Percentiles rank a stretch among this genome's conserved stretches.
Evolutionary conservation across 2,113 vertebrate species (phyloP).

Genomic region (Piaya cayana): DNA sequence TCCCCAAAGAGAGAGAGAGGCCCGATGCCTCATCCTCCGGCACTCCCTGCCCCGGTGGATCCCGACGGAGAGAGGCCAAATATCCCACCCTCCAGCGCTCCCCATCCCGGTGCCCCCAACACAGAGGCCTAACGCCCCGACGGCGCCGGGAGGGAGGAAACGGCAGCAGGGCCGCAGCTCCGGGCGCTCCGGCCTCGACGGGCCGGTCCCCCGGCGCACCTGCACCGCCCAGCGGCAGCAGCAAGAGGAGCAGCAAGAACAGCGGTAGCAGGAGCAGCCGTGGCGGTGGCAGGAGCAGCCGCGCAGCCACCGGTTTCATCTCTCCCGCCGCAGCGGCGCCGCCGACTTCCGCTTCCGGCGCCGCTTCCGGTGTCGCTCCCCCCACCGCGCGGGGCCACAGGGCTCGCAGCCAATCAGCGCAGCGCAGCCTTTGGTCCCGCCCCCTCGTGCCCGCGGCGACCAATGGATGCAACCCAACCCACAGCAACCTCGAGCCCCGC

Average conservation of each 20-base stretch:
- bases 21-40: no score
- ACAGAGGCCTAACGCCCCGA: no score
- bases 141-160: no score
- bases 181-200: no score
- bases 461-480: rapidly evolving
- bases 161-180: no score
- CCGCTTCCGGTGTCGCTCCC: conserved; percentile 78
- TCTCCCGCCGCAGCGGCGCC: conserved; percentile 85
- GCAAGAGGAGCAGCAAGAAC: neutral
- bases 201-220: neutral
- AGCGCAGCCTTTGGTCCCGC: neutral
- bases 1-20: rapidly evolving
- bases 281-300: neutral
- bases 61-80: no score
- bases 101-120: no score
- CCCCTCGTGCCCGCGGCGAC: neutral
- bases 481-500: neutral
- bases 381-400: no score
- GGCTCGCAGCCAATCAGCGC: neutral
- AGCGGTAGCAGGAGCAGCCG: neutral
- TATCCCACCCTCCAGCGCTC: no score
- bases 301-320: conserved; percentile 75
- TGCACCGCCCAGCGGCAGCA: neutral
- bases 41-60: no score
- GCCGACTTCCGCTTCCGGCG: conserved; percentile 7